Evolutionary conservation across 2,888 invertebrate genomes (phyloP).

Genomic region (Laspeyria flexula): DNA sequence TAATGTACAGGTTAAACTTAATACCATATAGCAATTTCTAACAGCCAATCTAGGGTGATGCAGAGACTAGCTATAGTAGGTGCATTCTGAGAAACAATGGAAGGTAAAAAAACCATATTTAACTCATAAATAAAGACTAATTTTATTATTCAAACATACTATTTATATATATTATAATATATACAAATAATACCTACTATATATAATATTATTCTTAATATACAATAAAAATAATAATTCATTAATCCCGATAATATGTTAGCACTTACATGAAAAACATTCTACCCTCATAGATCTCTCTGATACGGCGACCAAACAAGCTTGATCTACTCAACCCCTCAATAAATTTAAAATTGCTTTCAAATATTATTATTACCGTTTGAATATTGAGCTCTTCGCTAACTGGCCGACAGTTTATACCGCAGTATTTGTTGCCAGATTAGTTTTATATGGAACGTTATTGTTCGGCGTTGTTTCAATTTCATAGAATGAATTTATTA

Average conservation of each 20-base stretch:
- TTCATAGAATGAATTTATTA: slow-evolving; percentile 12
- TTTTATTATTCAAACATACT: too few species aligned
- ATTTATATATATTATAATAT: too few species aligned
- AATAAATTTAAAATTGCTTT: slow-evolving; percentile 24
- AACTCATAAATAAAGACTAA: too few species aligned
- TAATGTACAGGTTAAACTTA: too few species aligned
- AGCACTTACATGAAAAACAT: slow-evolving; percentile 50
- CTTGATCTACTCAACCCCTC: slow-evolving; percentile 30
- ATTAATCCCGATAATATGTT: slow-evolving; percentile 53
- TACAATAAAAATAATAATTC: slow-evolving; percentile 10
- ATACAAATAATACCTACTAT: too few species aligned
- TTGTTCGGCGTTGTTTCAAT: slow-evolving; percentile 16
- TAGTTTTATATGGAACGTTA: slow-evolving; percentile 19
- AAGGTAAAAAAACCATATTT: too few species aligned
- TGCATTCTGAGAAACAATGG: too few species aligned
- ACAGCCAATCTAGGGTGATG: too few species aligned
- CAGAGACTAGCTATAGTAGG: too few species aligned
- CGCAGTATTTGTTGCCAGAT: slow-evolving; percentile 13
- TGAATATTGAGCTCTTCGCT: slow-evolving; percentile 20
- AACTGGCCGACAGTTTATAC: slow-evolving; percentile 13
- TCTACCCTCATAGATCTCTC: slow-evolving; percentile 40
- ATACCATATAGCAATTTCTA: too few species aligned
- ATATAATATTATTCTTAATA: too few species aligned
- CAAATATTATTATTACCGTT: slow-evolving; percentile 23
- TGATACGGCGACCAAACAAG: slow-evolving; percentile 29